phyloP scores from a whole-genome alignment of 2,797 vertebrate species.

The Phalloptychus januarius region DNA sequence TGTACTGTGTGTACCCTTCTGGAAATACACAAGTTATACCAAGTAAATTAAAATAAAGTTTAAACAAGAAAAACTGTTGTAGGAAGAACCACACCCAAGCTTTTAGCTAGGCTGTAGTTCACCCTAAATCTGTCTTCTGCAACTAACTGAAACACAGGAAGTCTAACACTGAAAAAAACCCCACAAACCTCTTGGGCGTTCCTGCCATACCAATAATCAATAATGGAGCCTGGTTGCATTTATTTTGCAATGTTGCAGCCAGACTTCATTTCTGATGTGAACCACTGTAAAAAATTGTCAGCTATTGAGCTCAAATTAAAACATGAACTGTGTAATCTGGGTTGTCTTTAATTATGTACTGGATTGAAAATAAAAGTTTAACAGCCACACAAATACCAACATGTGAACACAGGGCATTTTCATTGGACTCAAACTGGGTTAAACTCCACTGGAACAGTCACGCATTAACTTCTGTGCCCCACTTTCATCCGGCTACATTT shows the following conservation, averaged over 20 bases:
- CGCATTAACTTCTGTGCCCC: not conserved
- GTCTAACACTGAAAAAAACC: constrained; percentile 19
- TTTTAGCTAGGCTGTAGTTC: constrained; percentile 3
- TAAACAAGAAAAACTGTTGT: not conserved
- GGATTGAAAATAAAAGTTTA: not conserved
- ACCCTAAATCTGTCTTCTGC: constrained; percentile 29
- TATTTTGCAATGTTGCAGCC: not conserved
- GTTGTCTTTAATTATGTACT: not conserved
- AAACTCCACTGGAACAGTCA: not conserved
- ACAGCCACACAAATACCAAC: not conserved
- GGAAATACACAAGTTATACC: not conserved
- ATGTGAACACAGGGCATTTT: constrained; percentile 6
- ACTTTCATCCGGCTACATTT: not conserved
- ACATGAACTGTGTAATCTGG: not conserved
- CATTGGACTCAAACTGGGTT: constrained; percentile 17
- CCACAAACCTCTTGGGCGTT: not conserved
- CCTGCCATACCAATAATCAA: constrained; percentile 9
- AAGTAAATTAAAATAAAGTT: not conserved
- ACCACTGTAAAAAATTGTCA: not conserved
- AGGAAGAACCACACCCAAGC: not conserved
- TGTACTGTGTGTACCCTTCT: not conserved
- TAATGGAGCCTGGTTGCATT: not conserved
- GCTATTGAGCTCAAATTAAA: not conserved
- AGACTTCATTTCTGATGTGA: not conserved
- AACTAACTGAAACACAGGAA: constrained; percentile 58